These are phyloP conservation scores for Melipona beecheii DNA, from an alignment of 2,888 invertebrate genomes.

Conservation along the genomic window DNA sequence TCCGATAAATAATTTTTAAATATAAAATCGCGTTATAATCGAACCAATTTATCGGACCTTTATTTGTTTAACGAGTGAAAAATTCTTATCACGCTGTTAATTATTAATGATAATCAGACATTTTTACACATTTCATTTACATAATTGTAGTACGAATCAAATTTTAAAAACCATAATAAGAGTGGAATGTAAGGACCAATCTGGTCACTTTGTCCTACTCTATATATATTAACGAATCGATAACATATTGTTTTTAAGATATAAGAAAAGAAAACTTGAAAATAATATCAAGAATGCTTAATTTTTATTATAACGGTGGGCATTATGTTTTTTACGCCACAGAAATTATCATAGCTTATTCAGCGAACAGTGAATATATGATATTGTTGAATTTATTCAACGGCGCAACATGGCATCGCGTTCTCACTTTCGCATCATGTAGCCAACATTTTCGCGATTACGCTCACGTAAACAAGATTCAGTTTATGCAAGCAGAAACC, in stretches of 20 bases:
- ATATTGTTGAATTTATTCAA: conserved; percentile 23
- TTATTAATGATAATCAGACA: neutral
- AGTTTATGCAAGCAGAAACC: conserved; percentile 23
- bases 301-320: neutral
- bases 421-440: conserved; percentile 36
- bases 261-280: neutral
- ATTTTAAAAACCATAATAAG: neutral
- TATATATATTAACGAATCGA: neutral
- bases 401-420: neutral
- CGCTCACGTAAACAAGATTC: conserved; percentile 50
- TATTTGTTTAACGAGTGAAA: conserved; percentile 29
- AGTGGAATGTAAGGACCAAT: no score
- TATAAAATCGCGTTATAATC: neutral
- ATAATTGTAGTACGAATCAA: neutral
- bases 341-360: neutral
- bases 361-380: neutral
- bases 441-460: conserved; percentile 28
- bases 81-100: conserved; percentile 32
- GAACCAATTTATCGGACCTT: neutral
- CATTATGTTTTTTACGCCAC: neutral
- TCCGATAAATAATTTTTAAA: conserved; percentile 16
- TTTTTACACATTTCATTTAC: neutral
- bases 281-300: neutral
- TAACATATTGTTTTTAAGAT: neutral
- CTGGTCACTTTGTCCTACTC: neutral